Evolutionary conservation across 2,888 invertebrate species (phyloP), one percentile per base, ranked within the genome.

Genomic region (Smittia aterrima): DNA sequence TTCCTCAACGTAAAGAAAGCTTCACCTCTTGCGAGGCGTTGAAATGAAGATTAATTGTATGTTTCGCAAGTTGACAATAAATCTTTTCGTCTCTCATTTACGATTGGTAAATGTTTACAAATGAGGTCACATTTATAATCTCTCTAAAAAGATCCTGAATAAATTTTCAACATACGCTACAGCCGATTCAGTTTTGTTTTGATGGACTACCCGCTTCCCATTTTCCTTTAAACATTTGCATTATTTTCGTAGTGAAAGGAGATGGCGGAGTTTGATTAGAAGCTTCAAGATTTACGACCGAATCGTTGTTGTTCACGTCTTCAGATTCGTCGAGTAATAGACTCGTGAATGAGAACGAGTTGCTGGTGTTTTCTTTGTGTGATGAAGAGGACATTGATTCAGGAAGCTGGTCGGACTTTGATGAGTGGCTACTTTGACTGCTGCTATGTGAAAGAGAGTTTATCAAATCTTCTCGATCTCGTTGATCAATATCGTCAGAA

Each of bases 341-440:
- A 77, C 83, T 83, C 24, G 72, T 72, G 16, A 54, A 66, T 41
- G 83, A 83, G 70, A 83, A 83, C 1, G 83, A 83, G 76, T 83
- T 83, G 40, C 83, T 82, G 70, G 83, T 83, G 75, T 83, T 83
- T 75, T 83, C 83, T 27, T 27, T 24, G 27, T 9, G 25, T 1
- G 47, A 54, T 4, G 18, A 16, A n/a, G 38, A 18, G 58, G 66
- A 66, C 32, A 66, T 47, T 40, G 53, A 74, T 20, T 66, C 47
- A 0, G 74, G 66, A 1, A 53, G 32, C 13, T 24, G 58, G 11
- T 71, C 71, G 11, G 54, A 71, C 13, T 54, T 71, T 16, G 71
- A 54, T 18, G 54, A 71, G 40, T 72, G 32, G 62, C 72, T 72
- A 16, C 27, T 32, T 66, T 6, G 66, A 27, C 32, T 66, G 27